Evolutionary conservation across 2,113 vertebrate species (phyloP).

Genomic region (Lepisosteus osseus): DNA sequence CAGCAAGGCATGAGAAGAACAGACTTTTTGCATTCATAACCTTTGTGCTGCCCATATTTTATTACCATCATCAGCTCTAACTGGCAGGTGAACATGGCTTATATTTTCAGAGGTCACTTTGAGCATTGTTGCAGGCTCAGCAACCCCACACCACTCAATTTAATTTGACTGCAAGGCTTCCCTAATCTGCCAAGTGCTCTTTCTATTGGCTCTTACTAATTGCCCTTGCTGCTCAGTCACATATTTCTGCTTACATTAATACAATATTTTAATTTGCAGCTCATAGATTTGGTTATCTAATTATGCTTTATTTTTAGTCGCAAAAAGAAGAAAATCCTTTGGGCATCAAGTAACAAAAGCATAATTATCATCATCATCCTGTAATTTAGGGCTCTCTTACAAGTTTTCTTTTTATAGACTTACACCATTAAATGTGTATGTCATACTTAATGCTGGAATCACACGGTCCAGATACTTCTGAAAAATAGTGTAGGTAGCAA

Average conservation of each 20-base stretch:
- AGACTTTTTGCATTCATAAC: too few relatives aligned
- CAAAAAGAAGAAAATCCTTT: constrained; percentile 31
- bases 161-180: too few relatives aligned
- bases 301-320: constrained; percentile 41
- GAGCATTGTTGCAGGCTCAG: too few relatives aligned
- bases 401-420: neutral
- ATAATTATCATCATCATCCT: neutral
- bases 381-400: neutral
- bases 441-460: constrained; percentile 1
- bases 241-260: constrained; percentile 17
- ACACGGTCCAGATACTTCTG: neutral
- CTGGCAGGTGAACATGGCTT: too few relatives aligned
- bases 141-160: too few relatives aligned
- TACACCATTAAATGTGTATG: constrained; percentile 14
- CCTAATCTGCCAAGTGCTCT: constrained; percentile 13
- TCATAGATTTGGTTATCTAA: neutral
- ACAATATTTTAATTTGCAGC: constrained; percentile 28
- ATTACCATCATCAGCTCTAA: too few relatives aligned
- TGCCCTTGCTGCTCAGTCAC: constrained; percentile 16
- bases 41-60: too few relatives aligned
- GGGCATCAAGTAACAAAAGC: constrained; percentile 7
- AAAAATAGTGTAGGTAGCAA: neutral
- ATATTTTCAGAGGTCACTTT: too few relatives aligned
- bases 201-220: constrained; percentile 12
- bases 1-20: too few relatives aligned